Conservation (phyloP, 2,888 invertebrate species). For the Platycnemis pennipes region DNA sequence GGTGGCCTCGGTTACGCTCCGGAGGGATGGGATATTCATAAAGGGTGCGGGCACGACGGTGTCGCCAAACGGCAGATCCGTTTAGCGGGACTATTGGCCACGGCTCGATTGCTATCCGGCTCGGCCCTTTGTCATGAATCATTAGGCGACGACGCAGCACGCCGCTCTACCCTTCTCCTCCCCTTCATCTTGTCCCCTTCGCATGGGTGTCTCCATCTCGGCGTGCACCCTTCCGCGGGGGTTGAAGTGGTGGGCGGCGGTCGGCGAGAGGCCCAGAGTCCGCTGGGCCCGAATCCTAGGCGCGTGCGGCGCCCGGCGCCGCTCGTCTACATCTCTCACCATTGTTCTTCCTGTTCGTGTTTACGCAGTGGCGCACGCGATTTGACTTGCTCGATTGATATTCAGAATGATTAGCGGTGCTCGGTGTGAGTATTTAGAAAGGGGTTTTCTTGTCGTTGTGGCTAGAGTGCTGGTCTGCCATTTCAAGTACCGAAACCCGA, state of each 20-base stretch:
- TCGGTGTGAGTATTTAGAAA: too few species aligned
- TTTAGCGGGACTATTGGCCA: constrained; percentile 71
- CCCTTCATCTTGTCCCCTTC: constrained; percentile 73
- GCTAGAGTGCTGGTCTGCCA: too few species aligned
- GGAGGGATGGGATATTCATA: constrained; percentile 79
- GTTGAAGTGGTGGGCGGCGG: background rate
- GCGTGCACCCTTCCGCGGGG: constrained; percentile 58
- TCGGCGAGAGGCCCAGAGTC: background rate
- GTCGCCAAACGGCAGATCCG: constrained; percentile 76
- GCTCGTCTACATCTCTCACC: too few species aligned
- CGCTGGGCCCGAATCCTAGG: background rate
- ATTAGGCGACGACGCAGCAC: constrained; percentile 75
- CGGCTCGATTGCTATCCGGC: constrained; percentile 45
- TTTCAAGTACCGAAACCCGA: too few species aligned
- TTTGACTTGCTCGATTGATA: too few species aligned
- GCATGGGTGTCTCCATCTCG: constrained; percentile 71
- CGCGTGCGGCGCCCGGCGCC: background rate
- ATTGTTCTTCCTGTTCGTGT: background rate
- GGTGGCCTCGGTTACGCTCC: constrained; percentile 60
- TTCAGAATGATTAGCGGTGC: too few species aligned
- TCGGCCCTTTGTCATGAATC: constrained; percentile 58
- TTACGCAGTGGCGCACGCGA: background rate
- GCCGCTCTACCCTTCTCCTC: constrained; percentile 75
- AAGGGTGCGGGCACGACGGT: constrained; percentile 74
- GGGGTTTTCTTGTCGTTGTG: too few species aligned